Percentiles rank a stretch among this genome's conserved stretches.
Conservation (phyloP, 2,888 invertebrate species). For the Cheilosia variabilis region DNA sequence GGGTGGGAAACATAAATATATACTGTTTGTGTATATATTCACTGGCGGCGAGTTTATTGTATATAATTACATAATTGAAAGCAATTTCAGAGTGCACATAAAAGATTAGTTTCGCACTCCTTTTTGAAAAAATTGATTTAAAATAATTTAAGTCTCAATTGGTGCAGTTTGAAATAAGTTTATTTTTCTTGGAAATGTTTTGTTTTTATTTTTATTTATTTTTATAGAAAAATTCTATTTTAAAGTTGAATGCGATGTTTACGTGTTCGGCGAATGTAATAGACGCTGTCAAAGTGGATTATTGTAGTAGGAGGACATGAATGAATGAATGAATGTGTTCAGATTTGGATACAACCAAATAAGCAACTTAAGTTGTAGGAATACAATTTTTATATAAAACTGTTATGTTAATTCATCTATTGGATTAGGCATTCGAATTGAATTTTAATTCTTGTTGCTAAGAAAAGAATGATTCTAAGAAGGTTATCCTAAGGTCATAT, state of each 20-base stretch:
- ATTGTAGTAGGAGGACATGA: background rate
- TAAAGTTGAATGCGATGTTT: constrained; percentile 56
- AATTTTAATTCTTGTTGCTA: too few relatives aligned
- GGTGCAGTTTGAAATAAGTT: background rate
- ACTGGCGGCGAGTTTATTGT: background rate
- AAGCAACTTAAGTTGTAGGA: background rate
- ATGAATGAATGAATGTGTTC: constrained; percentile 22
- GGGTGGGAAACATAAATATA: background rate
- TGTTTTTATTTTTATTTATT: constrained; percentile 37
- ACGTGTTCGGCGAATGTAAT: constrained; percentile 34
- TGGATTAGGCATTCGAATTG: too few relatives aligned
- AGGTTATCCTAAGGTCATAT: too few relatives aligned
- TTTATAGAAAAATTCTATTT: constrained; percentile 38
- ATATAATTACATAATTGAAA: constrained; percentile 59
- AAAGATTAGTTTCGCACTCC: constrained; percentile 18
- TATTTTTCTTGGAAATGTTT: constrained; percentile 41
- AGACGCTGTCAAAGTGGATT: constrained; percentile 46
- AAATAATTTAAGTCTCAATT: constrained; percentile 2
- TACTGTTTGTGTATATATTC: constrained; percentile 13
- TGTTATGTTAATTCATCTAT: too few relatives aligned
- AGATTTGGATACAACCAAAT: background rate
- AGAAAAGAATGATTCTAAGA: too few relatives aligned
- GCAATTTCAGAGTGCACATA: constrained; percentile 49
- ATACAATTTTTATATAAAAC: background rate
- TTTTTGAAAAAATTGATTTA: constrained; percentile 31